A percentile compares a stretch with the other conserved stretches of the same genome.
phyloP scores from a whole-genome alignment of 2,113 vertebrate species.

The Festucalex cinctus region DNA sequence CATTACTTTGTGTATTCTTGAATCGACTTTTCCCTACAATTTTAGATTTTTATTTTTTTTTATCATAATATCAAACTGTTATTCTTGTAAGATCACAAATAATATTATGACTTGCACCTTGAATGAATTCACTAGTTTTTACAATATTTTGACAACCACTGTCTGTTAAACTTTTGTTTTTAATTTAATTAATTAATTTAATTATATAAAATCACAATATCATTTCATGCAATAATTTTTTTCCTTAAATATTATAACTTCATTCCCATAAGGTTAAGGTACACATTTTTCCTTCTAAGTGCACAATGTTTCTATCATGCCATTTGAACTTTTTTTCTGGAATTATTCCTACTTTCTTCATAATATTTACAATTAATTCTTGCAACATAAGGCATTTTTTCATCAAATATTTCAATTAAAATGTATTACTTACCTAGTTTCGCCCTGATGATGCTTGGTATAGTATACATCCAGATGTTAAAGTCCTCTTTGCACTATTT shows the following conservation, averaged over 20 bases:
- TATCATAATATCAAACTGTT: too few species aligned
- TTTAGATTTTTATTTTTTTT: too few species aligned
- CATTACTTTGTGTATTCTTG: too few species aligned
- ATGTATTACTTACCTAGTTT: background rate
- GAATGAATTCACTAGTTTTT: background rate
- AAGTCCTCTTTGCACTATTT: background rate
- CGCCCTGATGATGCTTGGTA: background rate
- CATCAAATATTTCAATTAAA: background rate
- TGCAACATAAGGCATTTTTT: background rate
- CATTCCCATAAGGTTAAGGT: background rate
- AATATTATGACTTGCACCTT: too few species aligned
- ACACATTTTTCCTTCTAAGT: background rate
- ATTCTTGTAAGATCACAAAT: too few species aligned
- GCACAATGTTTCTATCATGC: background rate
- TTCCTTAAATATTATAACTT: background rate
- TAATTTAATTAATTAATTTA: too few species aligned
- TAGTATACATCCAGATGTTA: constrained; percentile 6
- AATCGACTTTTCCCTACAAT: too few species aligned
- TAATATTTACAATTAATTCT: background rate
- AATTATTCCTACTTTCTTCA: background rate
- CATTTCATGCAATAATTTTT: background rate
- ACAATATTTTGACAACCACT: background rate
- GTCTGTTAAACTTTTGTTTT: too few species aligned
- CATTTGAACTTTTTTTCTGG: background rate
- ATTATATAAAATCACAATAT: background rate